Conservation (phyloP, 2,888 invertebrate species). For the Linyphia triangularis region DNA sequence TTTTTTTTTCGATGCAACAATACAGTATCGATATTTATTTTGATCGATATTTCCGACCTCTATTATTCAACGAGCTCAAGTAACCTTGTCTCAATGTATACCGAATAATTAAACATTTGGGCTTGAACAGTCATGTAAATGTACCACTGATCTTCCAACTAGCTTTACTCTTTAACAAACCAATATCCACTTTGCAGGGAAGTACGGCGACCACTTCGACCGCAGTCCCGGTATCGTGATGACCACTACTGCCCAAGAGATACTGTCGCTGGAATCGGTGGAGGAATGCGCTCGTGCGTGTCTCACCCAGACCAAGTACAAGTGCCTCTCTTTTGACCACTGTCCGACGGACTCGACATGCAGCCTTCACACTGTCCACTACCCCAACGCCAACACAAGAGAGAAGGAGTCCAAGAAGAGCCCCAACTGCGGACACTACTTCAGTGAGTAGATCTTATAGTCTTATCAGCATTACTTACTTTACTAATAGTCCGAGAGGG, state of each 20-base stretch:
- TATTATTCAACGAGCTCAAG: too few species aligned
- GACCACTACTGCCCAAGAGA: conserved; percentile 5
- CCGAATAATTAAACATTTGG: too few species aligned
- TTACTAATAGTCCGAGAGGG: too few species aligned
- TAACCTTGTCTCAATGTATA: too few species aligned
- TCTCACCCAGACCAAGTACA: conserved; percentile 3
- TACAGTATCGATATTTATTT: too few species aligned
- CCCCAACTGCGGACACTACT: conserved; percentile 60
- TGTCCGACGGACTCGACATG: conserved; percentile 35
- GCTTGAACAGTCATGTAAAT: too few species aligned
- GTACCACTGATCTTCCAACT: too few species aligned
- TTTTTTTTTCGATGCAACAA: too few species aligned
- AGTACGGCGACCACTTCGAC: conserved; percentile 58
- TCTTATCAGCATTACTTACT: too few species aligned
- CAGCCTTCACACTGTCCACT: conserved; percentile 48
- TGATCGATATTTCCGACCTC: too few species aligned
- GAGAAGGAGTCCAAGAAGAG: conserved; percentile 7
- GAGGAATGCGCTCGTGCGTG: conserved; percentile 66
- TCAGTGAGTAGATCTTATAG: conserved; percentile 49
- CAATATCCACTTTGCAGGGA: conserved; percentile 23
- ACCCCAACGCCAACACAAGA: conserved; percentile 21
- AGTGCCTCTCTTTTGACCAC: conserved; percentile 67
- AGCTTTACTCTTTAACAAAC: too few species aligned
- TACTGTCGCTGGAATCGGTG: neutral
- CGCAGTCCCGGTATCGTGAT: conserved; percentile 42